Percentiles rank a stretch among this genome's conserved stretches.
Evolutionary conservation across 2,888 invertebrate genomes (phyloP).

Genomic region (Eupithecia exiguata): DNA sequence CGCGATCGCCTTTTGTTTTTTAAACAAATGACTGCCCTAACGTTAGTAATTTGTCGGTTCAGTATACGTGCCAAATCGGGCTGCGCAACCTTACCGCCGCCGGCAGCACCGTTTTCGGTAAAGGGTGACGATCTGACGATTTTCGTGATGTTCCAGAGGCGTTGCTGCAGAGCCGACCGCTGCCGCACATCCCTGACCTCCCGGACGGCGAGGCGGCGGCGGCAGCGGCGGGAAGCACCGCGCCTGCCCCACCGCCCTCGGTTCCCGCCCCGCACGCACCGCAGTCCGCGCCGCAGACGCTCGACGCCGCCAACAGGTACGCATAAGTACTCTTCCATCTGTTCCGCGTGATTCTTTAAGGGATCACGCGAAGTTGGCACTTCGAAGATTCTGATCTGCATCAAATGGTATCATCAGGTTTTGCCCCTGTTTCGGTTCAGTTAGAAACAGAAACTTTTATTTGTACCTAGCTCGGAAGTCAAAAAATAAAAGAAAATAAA

Average conservation of each 20-base stretch:
- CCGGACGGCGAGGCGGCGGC: constrained; percentile 86
- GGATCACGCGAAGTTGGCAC: neutral
- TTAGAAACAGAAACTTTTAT: neutral
- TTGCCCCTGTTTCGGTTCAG: neutral
- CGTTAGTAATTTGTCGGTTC: too few relatives aligned
- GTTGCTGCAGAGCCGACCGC: constrained; percentile 95
- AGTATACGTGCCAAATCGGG: too few relatives aligned
- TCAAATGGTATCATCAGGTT: neutral
- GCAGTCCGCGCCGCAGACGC: constrained; percentile 70
- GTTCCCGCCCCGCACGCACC: constrained; percentile 53
- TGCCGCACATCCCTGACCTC: constrained; percentile 95
- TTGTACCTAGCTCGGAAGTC: neutral
- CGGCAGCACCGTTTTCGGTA: neutral
- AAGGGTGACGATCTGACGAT: neutral
- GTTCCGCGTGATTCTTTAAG: neutral
- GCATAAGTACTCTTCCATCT: neutral
- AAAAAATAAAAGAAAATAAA: neutral
- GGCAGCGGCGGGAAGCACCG: constrained; percentile 72
- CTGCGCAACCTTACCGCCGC: neutral
- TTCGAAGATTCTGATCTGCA: neutral
- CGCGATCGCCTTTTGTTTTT: too few relatives aligned
- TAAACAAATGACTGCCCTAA: too few relatives aligned
- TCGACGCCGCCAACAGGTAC: constrained; percentile 75
- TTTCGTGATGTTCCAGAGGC: constrained; percentile 88
- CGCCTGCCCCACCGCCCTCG: constrained; percentile 55